Evolutionary conservation across 23 tunicate species (phyloP).

Genomic region (Trididemnum miniatum): DNA sequence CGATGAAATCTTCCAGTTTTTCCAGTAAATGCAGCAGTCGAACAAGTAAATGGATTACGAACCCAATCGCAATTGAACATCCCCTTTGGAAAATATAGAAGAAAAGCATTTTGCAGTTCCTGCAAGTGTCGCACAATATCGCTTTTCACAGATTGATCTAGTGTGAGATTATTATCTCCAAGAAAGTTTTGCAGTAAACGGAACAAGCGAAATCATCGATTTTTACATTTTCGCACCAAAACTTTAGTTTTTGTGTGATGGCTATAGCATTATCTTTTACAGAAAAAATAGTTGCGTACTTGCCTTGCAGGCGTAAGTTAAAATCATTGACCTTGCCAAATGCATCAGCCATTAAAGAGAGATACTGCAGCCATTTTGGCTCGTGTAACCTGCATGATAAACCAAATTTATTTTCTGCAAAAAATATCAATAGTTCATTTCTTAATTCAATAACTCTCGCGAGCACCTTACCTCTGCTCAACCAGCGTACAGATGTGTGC

Average conservation of each 20-base stretch:
- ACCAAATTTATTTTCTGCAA: not conserved
- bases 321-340: not conserved
- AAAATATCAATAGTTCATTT: conserved; percentile 10
- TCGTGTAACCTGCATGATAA: conserved; percentile 10
- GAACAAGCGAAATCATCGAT: not conserved
- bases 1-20: no score
- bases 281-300: not conserved
- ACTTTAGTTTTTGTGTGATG: no score
- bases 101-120: no score
- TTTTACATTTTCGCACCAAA: no score
- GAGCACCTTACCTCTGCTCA: conserved; percentile 19
- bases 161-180: conserved; percentile 9
- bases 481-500: conserved; percentile 18
- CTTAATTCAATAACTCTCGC: not conserved
- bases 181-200: not conserved
- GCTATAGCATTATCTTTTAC: not conserved
- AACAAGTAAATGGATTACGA: no score
- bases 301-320: conserved; percentile 7
- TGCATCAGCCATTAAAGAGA: not conserved
- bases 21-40: no score
- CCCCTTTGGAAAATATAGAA: no score
- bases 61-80: no score
- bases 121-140: conserved; percentile 17
- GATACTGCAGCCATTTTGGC: conserved; percentile 17
- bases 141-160: conserved; percentile 15